These are phyloP conservation scores for Triplophysa rosa DNA, from an alignment of 2,113 vertebrate species.

Conservation along the genomic window DNA sequence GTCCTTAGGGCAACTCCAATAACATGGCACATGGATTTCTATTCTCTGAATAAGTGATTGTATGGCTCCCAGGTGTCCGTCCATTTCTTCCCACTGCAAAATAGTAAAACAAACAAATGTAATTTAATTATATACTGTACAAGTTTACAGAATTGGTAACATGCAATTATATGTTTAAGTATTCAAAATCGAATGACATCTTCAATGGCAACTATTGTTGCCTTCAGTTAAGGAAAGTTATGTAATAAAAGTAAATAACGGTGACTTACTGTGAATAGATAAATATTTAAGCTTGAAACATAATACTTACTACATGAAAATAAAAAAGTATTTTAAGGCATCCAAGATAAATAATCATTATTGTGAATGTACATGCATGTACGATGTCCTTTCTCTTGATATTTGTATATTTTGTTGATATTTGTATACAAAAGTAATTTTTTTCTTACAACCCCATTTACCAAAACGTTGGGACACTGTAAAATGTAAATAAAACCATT, in stretches of 20 bases:
- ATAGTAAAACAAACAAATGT: neutral
- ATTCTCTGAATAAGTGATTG: neutral
- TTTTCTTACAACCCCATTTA: too few relatives aligned
- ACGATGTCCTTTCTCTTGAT: too few relatives aligned
- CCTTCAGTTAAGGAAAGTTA: neutral
- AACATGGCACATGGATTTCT: neutral
- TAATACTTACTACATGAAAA: too few relatives aligned
- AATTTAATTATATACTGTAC: neutral
- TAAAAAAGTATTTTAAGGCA: too few relatives aligned
- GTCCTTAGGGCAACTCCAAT: neutral
- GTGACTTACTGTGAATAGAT: neutral
- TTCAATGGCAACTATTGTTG: neutral
- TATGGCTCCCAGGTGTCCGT: neutral
- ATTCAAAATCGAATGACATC: neutral
- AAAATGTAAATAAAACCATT: too few relatives aligned
- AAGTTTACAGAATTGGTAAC: neutral
- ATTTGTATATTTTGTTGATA: too few relatives aligned
- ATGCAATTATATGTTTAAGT: neutral
- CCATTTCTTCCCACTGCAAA: slow-evolving; percentile 3
- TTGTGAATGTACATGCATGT: too few relatives aligned
- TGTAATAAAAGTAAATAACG: too few relatives aligned
- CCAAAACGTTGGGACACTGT: too few relatives aligned
- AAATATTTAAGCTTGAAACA: neutral
- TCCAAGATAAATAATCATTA: too few relatives aligned
- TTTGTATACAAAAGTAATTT: too few relatives aligned